Evolutionary conservation across 2,797 vertebrate species (phyloP).

Genomic region (Sciurus carolinensis): DNA sequence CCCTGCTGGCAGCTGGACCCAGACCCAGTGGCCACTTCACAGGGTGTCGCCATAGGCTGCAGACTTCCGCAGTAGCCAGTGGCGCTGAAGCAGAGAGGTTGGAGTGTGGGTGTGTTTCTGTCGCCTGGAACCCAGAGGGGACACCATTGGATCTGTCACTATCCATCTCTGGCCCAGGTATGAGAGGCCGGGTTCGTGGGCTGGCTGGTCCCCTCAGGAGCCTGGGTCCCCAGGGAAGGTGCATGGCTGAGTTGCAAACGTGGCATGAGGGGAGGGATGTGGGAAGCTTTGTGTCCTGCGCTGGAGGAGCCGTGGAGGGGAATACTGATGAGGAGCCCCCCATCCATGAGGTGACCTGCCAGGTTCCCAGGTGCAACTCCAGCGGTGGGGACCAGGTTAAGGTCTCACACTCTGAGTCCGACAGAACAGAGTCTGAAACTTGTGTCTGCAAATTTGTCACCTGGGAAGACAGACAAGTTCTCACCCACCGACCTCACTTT

Average conservation of each 20-base stretch:
- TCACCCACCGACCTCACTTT: neutral
- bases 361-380: neutral
- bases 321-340: neutral
- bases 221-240: neutral
- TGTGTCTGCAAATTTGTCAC: neutral
- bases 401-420: neutral
- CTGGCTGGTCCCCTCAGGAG: neutral
- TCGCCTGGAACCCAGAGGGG: neutral
- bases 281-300: neutral
- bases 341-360: neutral
- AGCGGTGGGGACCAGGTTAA: neutral
- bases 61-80: neutral
- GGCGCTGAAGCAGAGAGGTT: neutral
- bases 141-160: neutral
- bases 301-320: neutral
- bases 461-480: neutral
- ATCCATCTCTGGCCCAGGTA: constrained; percentile 60
- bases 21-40: neutral
- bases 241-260: neutral
- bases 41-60: neutral
- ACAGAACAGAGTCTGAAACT: neutral
- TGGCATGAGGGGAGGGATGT: neutral
- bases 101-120: neutral
- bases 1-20: neutral
- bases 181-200: neutral